Percentiles rank a stretch among this genome's conserved stretches.
These are phyloP conservation scores for Cheirogaleus major DNA, from an alignment of 2,797 vertebrate genomes.

Conservation along the genomic window DNA sequence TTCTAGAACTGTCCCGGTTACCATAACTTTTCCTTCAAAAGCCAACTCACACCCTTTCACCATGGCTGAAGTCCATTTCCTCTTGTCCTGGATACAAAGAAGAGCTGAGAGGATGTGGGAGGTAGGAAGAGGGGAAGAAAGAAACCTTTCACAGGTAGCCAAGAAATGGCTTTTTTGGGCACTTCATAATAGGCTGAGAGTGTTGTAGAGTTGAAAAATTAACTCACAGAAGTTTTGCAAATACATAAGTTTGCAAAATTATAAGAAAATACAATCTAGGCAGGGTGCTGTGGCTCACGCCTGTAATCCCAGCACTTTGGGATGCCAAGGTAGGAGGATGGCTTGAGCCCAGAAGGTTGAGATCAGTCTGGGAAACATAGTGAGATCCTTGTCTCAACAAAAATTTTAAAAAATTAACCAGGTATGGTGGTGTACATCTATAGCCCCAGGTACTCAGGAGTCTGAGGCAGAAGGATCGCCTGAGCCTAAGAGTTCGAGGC, in stretches of 20 bases:
- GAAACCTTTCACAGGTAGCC: slow-evolving; percentile 51
- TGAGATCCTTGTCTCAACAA: neutral
- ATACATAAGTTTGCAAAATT: neutral
- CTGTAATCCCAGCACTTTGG: neutral
- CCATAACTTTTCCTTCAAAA: slow-evolving; percentile 33
- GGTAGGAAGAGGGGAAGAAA: neutral
- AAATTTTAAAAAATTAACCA: neutral
- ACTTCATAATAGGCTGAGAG: neutral
- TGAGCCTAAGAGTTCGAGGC: neutral
- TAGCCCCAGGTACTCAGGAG: neutral
- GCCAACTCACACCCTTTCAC: slow-evolving; percentile 25
- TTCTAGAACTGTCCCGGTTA: slow-evolving; percentile 22
- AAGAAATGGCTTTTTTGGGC: slow-evolving; percentile 52
- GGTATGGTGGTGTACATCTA: neutral
- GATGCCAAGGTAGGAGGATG: neutral
- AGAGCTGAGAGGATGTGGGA: slow-evolving; percentile 13
- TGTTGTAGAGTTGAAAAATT: neutral
- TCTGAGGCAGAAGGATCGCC: neutral
- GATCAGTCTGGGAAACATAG: neutral
- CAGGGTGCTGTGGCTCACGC: neutral
- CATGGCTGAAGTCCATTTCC: slow-evolving; percentile 31
- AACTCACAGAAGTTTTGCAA: neutral
- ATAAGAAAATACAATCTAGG: slow-evolving; percentile 4
- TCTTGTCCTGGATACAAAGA: slow-evolving; percentile 55
- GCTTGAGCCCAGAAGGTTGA: neutral